phyloP scores from a whole-genome alignment of 1,140 invertebrate species.

The Hylaeus volcanicus region DNA sequence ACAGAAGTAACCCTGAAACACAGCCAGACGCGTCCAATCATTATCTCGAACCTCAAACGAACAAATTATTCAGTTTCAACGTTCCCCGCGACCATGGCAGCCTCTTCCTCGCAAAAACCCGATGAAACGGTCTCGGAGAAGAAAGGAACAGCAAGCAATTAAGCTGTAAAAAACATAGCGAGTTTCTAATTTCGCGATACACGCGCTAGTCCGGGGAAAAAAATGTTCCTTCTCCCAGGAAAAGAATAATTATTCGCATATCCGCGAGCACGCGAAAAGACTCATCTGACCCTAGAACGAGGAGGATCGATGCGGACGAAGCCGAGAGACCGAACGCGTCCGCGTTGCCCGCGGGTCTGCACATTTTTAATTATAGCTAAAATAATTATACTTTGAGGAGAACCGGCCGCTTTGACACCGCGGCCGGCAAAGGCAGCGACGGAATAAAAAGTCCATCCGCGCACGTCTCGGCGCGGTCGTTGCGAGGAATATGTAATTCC shows the following conservation, averaged over 20 bases:
- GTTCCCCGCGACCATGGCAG: not conserved
- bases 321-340: conserved; percentile 57
- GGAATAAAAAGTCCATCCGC: conserved; percentile 63
- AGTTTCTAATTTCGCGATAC: conserved; percentile 49
- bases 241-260: conserved; percentile 52
- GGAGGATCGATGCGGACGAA: conserved; percentile 61
- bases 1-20: not conserved
- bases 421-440: conserved; percentile 63
- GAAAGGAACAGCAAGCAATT: conserved; percentile 45
- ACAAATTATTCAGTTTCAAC: conserved; percentile 25
- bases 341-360: conserved; percentile 65
- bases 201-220: conserved; percentile 9
- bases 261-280: conserved; percentile 38
- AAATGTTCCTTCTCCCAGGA: conserved; percentile 40
- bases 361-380: conserved; percentile 78
- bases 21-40: not conserved
- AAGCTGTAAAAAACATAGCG: conserved; percentile 39
- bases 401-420: conserved; percentile 71
- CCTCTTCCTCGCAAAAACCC: not conserved
- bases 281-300: conserved; percentile 41
- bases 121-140: conserved; percentile 6
- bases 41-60: conserved; percentile 12
- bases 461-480: conserved; percentile 62
- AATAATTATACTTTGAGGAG: conserved; percentile 79
- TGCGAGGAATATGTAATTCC: conserved; percentile 70